Percentiles rank a stretch among this genome's conserved stretches.
phyloP scores from a whole-genome alignment of 2,888 invertebrate species.

The Auanema sp. region DNA sequence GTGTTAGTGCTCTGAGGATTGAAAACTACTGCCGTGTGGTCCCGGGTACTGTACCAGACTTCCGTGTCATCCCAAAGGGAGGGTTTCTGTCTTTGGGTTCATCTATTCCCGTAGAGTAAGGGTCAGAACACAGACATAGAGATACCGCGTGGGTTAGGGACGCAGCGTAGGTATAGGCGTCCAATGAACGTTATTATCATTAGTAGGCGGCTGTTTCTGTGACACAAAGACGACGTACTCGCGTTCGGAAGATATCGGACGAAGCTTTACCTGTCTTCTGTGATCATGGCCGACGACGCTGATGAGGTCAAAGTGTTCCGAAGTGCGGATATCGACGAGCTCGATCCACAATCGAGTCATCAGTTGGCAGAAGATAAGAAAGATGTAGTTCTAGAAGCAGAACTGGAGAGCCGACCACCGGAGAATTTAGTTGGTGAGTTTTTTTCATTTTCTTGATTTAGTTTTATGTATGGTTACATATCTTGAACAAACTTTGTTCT shows the following conservation, averaged over 20 bases:
- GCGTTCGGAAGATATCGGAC: background rate
- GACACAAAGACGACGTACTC: background rate
- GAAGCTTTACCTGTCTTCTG: slow-evolving; percentile 1
- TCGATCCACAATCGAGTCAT: slow-evolving; percentile 31
- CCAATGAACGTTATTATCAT: slow-evolving; percentile 20
- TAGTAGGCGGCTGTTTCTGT: slow-evolving; percentile 13
- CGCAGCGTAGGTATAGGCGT: slow-evolving; percentile 5
- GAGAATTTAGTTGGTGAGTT: slow-evolving; percentile 33
- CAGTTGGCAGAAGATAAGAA: slow-evolving; percentile 59
- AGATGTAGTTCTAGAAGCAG: slow-evolving; percentile 48
- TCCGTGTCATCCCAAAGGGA: no score
- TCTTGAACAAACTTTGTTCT: no score
- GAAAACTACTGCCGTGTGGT: no score
- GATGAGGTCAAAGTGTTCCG: slow-evolving; percentile 53
- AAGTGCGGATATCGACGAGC: slow-evolving; percentile 33
- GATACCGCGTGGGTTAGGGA: slow-evolving; percentile 9
- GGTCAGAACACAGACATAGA: background rate
- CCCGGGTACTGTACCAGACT: no score
- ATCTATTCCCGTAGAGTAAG: background rate
- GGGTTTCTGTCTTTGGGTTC: no score
- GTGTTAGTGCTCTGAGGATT: no score
- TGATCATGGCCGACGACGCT: slow-evolving; percentile 29
- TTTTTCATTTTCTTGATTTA: background rate
- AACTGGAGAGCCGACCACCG: slow-evolving; percentile 27
- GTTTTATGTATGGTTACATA: no score